These are phyloP conservation scores for Leptogaster cylindrica DNA, from an alignment of 2,888 invertebrate species.

Conservation along the genomic window DNA sequence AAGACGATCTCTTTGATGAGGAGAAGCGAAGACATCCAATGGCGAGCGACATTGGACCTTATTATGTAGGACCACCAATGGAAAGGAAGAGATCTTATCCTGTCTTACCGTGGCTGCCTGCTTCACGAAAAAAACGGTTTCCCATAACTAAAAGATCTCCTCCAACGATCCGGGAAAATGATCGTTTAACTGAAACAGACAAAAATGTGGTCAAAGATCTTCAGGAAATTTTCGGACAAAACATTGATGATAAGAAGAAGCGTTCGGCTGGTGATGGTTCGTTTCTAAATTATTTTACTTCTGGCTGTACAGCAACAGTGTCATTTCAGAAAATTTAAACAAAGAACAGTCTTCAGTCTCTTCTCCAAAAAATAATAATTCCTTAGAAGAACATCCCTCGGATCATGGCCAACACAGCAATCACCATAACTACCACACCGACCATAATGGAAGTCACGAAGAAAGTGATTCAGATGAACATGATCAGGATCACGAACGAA, in stretches of 20 bases:
- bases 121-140: conserved; percentile 66
- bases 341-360: not conserved
- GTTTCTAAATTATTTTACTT: not conserved
- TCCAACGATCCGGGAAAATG: conserved; percentile 13
- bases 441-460: conserved; percentile 55
- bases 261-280: conserved; percentile 55
- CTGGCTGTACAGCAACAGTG: not conserved
- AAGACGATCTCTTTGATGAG: conserved; percentile 56
- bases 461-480: conserved; percentile 54
- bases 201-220: conserved; percentile 74
- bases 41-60: conserved; percentile 31
- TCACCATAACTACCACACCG: conserved; percentile 47
- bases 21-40: conserved; percentile 50
- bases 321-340: not conserved
- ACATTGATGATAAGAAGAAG: conserved; percentile 65
- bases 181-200: conserved; percentile 65
- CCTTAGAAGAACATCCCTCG: conserved; percentile 27
- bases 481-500: conserved; percentile 50
- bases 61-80: conserved; percentile 53
- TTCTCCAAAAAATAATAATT: conserved; percentile 18
- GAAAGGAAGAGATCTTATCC: conserved; percentile 59
- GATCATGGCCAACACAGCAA: conserved; percentile 60
- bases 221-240: conserved; percentile 70
- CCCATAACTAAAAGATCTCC: conserved; percentile 73
- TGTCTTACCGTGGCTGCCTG: conserved; percentile 61